These are phyloP conservation scores for Stomatorhinus walkeri DNA, from an alignment of 2,797 vertebrate genomes.

Conservation along the genomic window DNA sequence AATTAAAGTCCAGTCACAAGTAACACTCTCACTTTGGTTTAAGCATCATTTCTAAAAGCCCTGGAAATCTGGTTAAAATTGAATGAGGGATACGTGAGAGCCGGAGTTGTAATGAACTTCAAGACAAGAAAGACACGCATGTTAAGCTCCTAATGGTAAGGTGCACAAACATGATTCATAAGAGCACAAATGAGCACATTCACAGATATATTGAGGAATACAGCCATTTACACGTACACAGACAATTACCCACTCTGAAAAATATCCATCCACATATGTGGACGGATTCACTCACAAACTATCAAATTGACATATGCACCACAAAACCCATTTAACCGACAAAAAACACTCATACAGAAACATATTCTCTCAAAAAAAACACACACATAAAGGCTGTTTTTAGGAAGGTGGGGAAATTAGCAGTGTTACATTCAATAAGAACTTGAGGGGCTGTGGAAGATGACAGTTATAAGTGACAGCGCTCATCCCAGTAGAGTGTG, in stretches of 20 bases:
- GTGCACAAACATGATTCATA: neutral
- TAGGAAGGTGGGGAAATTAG: conserved; percentile 52
- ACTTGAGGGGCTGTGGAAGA: conserved; percentile 52
- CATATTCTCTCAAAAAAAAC: neutral
- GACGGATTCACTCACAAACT: conserved; percentile 1
- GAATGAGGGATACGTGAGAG: conserved; percentile 45
- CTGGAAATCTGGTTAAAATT: conserved; percentile 57
- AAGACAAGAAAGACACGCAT: conserved; percentile 66
- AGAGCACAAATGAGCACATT: neutral
- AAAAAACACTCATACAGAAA: conserved; percentile 10
- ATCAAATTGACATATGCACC: conserved; percentile 3
- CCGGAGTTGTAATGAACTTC: conserved; percentile 50
- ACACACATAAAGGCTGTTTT: conserved; percentile 3
- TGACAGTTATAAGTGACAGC: conserved; percentile 60
- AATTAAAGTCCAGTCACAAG: conserved; percentile 26
- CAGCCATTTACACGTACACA: neutral
- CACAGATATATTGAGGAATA: conserved; percentile 6
- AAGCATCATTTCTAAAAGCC: conserved; percentile 38
- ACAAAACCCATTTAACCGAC: neutral
- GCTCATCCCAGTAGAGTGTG: conserved; percentile 51
- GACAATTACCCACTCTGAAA: neutral
- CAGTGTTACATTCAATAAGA: conserved; percentile 62
- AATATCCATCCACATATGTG: neutral
- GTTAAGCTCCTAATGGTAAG: conserved; percentile 7
- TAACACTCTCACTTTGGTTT: conserved; percentile 58